Base-by-base conservation (phyloP, 2,888 invertebrate species). In the Pachycephus smyrnensis region DNA sequence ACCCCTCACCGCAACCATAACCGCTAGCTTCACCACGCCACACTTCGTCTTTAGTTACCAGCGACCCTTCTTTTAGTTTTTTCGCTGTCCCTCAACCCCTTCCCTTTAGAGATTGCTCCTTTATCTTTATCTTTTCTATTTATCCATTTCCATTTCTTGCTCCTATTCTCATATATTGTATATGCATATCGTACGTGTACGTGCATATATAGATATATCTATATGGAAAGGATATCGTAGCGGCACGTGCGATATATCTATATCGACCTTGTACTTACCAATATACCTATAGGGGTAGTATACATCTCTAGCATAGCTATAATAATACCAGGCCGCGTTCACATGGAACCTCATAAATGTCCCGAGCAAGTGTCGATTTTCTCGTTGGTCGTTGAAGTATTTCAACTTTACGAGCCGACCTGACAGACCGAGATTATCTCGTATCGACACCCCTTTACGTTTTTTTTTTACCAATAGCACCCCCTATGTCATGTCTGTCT, bases 361-460 rank as follows among this genome's bases (percentile, higher is more conserved):
- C 73, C 78, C 30, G 76, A 73, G 69, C 55, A 73, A 78, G 78
- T 78, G 78, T 75, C 78, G 78, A 78, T 78, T 78, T 75, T 76
- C 68, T 73, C 69, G 71, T 76, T 36, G 37, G 73, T 35, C 55
- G 73, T 75, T 68, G 32, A 75, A 73, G 76, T 78, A 78, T 78
- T 78, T 76, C 76, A 73, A 76, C 68, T 78, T 78, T 78, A 78
- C 78, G 76, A 78, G 32, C 23, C 71, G 69, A 36, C 40, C 75
- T 75, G 68, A 75, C 69, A 75, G 69, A 55, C 69, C 55, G 69
- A 76, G 78, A 78, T 78, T 78, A 76, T 75, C 40, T 75, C 40
- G 9, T 69, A 12, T 55, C n/a, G 77, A 69, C 75, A 75, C 33
- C 75, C 74, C 30, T 35, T 35, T 35, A 73, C 37, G 31, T 32